phyloP scores from a whole-genome alignment of 2,888 invertebrate genomes.

The Anaspis maculata region DNA sequence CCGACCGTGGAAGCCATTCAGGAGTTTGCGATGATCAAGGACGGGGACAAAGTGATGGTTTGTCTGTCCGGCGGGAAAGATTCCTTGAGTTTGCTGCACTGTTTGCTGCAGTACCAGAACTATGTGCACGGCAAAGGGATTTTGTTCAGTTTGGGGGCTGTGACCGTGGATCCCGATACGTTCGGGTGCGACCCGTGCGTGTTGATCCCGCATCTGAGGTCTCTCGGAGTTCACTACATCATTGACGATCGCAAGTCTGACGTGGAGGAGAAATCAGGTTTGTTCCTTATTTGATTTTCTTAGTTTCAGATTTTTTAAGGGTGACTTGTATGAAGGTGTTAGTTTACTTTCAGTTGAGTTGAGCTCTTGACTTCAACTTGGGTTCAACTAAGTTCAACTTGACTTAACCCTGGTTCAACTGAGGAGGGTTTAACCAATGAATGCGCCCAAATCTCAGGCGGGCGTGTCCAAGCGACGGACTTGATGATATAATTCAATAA shows the following conservation, averaged over 20 bases:
- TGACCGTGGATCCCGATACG: conserved; percentile 66
- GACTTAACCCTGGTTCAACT: no score
- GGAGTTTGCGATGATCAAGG: conserved; percentile 75
- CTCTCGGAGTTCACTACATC: conserved; percentile 65
- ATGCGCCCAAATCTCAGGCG: no score
- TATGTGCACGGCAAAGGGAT: conserved; percentile 67
- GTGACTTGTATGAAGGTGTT: background rate
- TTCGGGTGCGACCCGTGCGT: conserved; percentile 47
- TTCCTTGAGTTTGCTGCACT: conserved; percentile 76
- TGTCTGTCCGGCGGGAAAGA: conserved; percentile 80
- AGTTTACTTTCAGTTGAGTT: background rate
- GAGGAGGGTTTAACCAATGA: no score
- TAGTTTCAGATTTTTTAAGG: no score
- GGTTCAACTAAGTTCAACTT: no score
- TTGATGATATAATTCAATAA: no score
- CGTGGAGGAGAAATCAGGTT: conserved; percentile 25
- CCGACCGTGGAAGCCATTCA: conserved; percentile 73
- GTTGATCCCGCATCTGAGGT: conserved; percentile 66
- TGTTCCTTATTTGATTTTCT: no score
- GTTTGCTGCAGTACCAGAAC: conserved; percentile 76
- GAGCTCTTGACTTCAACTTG: no score
- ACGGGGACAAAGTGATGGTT: conserved; percentile 74
- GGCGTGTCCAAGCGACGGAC: no score
- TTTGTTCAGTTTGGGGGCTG: conserved; percentile 62
- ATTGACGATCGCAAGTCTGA: conserved; percentile 50